Evolutionary conservation across 1,140 invertebrate species (phyloP), one percentile per base, ranked within the genome.

Genomic region (Caenorhabditis latens): DNA sequence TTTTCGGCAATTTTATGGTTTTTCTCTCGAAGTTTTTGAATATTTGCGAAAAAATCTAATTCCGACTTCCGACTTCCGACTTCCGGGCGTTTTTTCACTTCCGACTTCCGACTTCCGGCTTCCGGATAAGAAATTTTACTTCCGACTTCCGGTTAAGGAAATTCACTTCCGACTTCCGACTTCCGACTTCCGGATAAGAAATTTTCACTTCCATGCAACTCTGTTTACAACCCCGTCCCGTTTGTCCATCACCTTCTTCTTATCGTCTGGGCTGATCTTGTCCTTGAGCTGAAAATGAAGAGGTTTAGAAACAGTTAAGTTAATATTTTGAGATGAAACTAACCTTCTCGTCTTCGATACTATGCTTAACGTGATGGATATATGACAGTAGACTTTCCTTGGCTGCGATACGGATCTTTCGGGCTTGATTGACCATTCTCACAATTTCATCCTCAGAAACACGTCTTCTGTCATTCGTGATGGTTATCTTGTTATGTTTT

Each of bases 371-470:
- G 87, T 96, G 95, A 98, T 98, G 93, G 96, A n/a, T 97, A 93
- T 98, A 99, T 61, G 96, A 96, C 93, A 99, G 97, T 1, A 98
- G 94, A 19, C 94, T 94, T 92, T 98, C 98, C 94, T 98, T 97
- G 88, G 95, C 95, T 84, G 95, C 94, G 84, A 98, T 95, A 71
- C 94, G 94, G 88, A 95, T 95, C 93, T 96, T 97, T 89, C 98
- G 95, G 91, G 96, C 96, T 48, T 99, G 97, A 87, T 97, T 96
- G 57, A 99, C 96, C 97, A 99, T 99, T 63, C 96, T 94, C 92
- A 99, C 97, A 91, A 99, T 99, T 89, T 99, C 97, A 92, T 98
- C 97, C 94, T 98, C 98, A 92, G 95, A 96, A 0, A 99, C 94
- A 91, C 97, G 95, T 88, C 97, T 83, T 93, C 98, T 98, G 94